Percentiles rank a stretch among this genome's conserved stretches.
phyloP scores from a whole-genome alignment of 2,888 invertebrate genomes.

The Dynastes hyllus region DNA sequence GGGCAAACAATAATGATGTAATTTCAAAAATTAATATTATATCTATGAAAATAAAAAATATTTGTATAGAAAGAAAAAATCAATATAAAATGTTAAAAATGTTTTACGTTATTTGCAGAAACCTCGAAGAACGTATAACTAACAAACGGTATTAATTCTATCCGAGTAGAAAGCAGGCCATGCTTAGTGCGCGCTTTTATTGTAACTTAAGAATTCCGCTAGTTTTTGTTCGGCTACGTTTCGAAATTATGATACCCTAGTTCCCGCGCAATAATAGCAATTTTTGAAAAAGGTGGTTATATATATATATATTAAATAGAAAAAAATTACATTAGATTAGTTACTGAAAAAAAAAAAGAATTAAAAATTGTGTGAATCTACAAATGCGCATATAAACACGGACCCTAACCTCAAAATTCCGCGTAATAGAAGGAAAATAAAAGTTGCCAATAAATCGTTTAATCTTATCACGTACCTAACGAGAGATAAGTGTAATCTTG shows the following conservation, averaged over 20 bases:
- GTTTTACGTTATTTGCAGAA: constrained; percentile 55
- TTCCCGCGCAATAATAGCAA: no score
- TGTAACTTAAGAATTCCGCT: constrained; percentile 54
- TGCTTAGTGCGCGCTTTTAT: constrained; percentile 51
- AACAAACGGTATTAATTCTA: constrained; percentile 56
- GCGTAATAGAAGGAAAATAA: constrained; percentile 32
- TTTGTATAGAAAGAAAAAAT: background rate
- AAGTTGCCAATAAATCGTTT: constrained; percentile 42
- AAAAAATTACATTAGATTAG: background rate
- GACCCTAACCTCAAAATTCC: constrained; percentile 39
- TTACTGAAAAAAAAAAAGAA: constrained; percentile 1
- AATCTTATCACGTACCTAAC: constrained; percentile 42
- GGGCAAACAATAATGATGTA: no score
- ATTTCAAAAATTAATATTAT: no score
- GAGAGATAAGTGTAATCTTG: constrained; percentile 39
- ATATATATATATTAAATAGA: no score
- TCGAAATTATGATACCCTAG: constrained; percentile 1
- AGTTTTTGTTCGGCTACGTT: constrained; percentile 42
- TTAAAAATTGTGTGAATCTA: background rate
- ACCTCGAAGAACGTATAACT: constrained; percentile 46
- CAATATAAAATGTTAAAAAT: constrained; percentile 20
- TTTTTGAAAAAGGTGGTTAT: no score
- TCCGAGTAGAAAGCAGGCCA: constrained; percentile 63
- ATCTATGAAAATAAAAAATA: no score
- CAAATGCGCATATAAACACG: constrained; percentile 16